Conservation (phyloP, 1,140 invertebrate species). For the Caenorhabditis briggsae region DNA sequence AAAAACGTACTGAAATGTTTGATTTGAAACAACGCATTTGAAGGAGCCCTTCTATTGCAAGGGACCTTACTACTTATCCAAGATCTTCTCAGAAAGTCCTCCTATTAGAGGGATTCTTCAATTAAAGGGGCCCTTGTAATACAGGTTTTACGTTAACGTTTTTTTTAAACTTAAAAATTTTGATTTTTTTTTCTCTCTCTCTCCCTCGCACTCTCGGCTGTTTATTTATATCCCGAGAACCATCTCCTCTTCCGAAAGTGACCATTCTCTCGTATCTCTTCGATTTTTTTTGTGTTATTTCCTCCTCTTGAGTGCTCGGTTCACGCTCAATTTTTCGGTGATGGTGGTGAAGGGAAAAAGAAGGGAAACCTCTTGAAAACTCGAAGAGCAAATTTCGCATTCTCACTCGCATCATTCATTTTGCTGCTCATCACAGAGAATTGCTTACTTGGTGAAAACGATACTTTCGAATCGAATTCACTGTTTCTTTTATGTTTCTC, state of each 20-base stretch:
- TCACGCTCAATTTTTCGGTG: constrained; percentile 48
- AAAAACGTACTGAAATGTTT: no score
- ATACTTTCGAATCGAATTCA: background rate
- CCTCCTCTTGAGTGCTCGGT: constrained; percentile 27
- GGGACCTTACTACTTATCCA: no score
- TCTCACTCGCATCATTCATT: background rate
- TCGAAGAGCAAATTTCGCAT: background rate
- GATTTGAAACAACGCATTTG: no score
- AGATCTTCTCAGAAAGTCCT: no score
- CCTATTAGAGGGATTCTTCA: no score
- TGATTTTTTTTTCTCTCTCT: no score
- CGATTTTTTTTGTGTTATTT: constrained; percentile 37
- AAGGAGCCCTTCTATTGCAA: no score
- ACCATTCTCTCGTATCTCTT: constrained; percentile 54
- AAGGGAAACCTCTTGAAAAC: constrained; percentile 15
- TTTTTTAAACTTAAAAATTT: no score
- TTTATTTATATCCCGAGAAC: constrained; percentile 40
- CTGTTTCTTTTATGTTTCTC: constrained; percentile 35
- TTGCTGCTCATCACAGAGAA: background rate
- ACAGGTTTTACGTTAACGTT: no score
- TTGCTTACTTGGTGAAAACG: background rate
- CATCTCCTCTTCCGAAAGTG: background rate
- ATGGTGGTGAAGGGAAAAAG: background rate
- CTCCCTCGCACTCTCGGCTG: no score
- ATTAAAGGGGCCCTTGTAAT: no score